These are phyloP conservation scores for Pagrus major DNA, from an alignment of 2,113 vertebrate species.

Conservation along the genomic window DNA sequence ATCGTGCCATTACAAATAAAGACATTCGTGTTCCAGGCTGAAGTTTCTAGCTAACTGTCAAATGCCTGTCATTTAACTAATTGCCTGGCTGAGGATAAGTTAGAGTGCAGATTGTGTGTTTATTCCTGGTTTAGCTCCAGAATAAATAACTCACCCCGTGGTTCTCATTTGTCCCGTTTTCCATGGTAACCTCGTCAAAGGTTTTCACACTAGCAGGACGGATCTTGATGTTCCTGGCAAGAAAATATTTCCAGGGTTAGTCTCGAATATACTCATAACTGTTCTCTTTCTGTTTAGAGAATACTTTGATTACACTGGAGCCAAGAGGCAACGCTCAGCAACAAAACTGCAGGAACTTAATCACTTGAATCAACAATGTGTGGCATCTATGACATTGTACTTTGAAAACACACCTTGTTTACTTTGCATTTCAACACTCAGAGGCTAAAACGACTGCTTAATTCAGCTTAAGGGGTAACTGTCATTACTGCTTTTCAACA, in stretches of 20 bases:
- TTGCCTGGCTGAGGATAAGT: background rate
- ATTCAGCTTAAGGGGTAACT: slow-evolving; percentile 73
- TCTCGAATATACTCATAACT: slow-evolving; percentile 17
- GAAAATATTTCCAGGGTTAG: slow-evolving; percentile 49
- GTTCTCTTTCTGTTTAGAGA: slow-evolving; percentile 27
- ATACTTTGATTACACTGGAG: slow-evolving; percentile 19
- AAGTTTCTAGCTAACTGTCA: background rate
- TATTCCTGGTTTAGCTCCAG: slow-evolving; percentile 21
- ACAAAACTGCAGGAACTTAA: slow-evolving; percentile 66
- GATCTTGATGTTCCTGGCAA: slow-evolving; percentile 86
- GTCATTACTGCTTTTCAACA: slow-evolving; percentile 77
- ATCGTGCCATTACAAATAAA: background rate
- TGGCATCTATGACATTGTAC: slow-evolving; percentile 49
- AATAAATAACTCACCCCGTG: slow-evolving; percentile 83
- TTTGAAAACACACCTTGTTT: slow-evolving; percentile 71
- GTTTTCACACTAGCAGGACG: slow-evolving; percentile 91
- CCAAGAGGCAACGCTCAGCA: slow-evolving; percentile 39
- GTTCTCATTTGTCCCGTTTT: slow-evolving; percentile 81
- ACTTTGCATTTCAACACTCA: slow-evolving; percentile 67
- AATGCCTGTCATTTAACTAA: background rate
- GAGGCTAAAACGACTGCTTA: slow-evolving; percentile 61
- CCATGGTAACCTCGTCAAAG: slow-evolving; percentile 90
- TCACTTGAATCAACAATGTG: slow-evolving; percentile 58
- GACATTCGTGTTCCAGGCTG: background rate
- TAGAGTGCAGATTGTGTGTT: background rate